phyloP scores from a whole-genome alignment of 2,113 vertebrate genomes.

The Chaetops frenatus region DNA sequence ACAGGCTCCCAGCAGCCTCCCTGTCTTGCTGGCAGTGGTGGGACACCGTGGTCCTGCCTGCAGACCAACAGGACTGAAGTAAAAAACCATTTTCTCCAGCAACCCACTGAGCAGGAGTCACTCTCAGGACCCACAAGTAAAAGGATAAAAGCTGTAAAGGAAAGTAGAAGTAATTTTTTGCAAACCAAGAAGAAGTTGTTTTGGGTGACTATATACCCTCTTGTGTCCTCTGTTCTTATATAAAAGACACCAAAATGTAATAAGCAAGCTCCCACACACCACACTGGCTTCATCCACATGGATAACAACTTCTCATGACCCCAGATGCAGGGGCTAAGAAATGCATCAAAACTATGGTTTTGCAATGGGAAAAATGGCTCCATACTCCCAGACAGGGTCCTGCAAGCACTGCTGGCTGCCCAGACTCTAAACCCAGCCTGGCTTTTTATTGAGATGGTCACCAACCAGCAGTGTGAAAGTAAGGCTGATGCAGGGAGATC shows the following conservation, averaged over 20 bases:
- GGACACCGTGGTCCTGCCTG: not conserved
- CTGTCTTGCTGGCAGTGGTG: not conserved
- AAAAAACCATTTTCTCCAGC: not conserved
- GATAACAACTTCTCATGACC: not conserved
- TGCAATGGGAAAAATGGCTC: not conserved
- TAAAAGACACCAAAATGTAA: not conserved
- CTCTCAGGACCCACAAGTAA: not conserved
- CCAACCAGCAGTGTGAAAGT: not conserved
- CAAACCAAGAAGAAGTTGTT: not conserved
- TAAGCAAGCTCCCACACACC: not conserved
- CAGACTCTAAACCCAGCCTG: not conserved
- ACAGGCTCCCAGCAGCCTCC: not conserved
- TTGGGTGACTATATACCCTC: not conserved
- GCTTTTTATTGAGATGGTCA: not conserved
- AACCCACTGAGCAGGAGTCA: not conserved
- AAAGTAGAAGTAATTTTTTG: not conserved
- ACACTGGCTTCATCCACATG: not conserved
- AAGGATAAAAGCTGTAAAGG: not conserved
- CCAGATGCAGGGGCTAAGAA: not conserved
- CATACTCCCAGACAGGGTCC: rapidly evolving
- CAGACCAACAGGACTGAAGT: not conserved
- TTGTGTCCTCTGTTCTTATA: not conserved
- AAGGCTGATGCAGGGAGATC: not conserved
- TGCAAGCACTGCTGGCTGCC: not conserved
- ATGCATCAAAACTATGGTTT: not conserved